Evolutionary conservation across 2,888 invertebrate genomes (phyloP), one percentile per base, ranked within the genome.

Genomic region (Ametastegia equiseti): DNA sequence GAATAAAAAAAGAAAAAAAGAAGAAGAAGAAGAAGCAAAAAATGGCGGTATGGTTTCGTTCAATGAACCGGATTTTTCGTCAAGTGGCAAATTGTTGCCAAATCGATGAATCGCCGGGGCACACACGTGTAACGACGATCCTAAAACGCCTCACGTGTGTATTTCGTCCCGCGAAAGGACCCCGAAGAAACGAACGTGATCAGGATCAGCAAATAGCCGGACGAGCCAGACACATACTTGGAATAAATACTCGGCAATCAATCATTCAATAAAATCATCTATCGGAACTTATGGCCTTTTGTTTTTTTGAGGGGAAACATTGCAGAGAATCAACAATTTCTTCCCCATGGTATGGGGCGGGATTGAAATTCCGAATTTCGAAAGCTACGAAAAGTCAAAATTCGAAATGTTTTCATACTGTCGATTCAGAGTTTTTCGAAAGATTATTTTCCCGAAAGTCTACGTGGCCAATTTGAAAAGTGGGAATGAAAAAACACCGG

Each of bases 101-200:
- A 67, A n/a, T 67, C 65, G 65, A 67, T 39, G 39, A 67, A 67
- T 36, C 36, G 65, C 7, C 19, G 33, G 65, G 36, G 39, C 36
- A 39, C 75, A 36, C 54, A 75, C 75, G 75, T 75, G 75, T 75
- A 36, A 75, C 75, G 75, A 36, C 36, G 15, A 75, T 75, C 75
- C 75, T 50, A 54, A 78, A 78, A 78, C 78, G 27, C 60, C 39
- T 60, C 78, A 78, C 78, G 78, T 78, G 42, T 78, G 63, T 78
- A 63, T 57, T 39, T 30, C 23, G 42, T 42, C n/a, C 45, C 27
- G 42, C 63, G 42, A n/a, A 78, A 60, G 60, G 78, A 78, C 42
- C 63, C 36, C 13, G 5, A 78, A 60, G 57, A 33, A 60, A 19
- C 15, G 78, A 30, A 78, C 78, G 78, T 78, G 78, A 78, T 78